Percentiles rank a stretch among this genome's conserved stretches.
phyloP scores from a whole-genome alignment of 2,888 invertebrate species.

The Limnephilus rhombicus region DNA sequence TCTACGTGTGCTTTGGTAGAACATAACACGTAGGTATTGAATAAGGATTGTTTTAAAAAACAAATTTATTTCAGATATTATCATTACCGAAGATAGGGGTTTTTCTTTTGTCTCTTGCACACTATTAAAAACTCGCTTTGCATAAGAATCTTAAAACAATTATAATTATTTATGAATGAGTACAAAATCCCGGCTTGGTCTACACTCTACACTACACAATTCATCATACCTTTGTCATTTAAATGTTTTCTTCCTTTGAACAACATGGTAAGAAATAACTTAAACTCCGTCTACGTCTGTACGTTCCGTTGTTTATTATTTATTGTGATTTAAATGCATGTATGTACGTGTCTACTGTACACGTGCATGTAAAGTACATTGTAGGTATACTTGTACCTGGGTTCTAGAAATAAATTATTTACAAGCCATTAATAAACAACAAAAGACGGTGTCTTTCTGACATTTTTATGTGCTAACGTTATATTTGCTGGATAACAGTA shows the following conservation, averaged over 20 bases:
- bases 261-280: neutral
- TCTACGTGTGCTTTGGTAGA: neutral
- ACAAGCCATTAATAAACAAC: conserved; percentile 61
- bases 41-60: neutral
- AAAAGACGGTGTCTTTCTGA: conserved; percentile 57
- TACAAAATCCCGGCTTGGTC: neutral
- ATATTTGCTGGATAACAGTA: conserved; percentile 47
- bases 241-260: neutral
- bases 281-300: neutral
- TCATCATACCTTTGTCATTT: neutral
- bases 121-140: neutral
- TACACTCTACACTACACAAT: neutral
- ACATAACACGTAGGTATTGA: neutral
- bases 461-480: conserved; percentile 54
- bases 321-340: neutral
- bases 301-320: neutral
- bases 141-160: neutral
- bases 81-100: neutral
- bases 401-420: conserved; percentile 38
- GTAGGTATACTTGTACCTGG: neutral
- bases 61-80: neutral
- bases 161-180: neutral
- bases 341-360: neutral
- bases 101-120: neutral
- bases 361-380: neutral